Base-by-base conservation (phyloP, 2,888 invertebrate genomes). In the Ectemnius lituratus region DNA sequence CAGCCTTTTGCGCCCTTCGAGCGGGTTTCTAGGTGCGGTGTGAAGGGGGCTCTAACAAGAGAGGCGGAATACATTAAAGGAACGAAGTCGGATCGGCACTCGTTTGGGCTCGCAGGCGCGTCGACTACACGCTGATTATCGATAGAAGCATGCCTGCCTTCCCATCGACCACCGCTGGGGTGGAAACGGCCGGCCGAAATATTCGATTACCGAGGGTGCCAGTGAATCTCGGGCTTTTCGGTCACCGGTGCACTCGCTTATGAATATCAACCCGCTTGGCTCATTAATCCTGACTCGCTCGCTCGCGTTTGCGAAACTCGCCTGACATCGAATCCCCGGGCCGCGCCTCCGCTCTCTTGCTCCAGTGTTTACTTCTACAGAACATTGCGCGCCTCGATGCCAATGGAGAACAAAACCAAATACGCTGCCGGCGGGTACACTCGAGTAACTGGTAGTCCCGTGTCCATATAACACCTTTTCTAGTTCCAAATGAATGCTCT, bases 1-100 rank as follows among this genome's bases (percentile, higher is more conserved):
- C 58, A 20, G 47, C 70, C 65, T 62, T 76, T 67, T 71, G 52
- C 66, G 27, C 57, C 14, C 57, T 68, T 62, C 72, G 66, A 23
- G 62, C 11, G 60, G 23, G 27, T 27, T 28, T 56, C 78, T 67
- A 77, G 69, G 73, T 67, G 67, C 70, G 73, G 62, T 56, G 52
- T 66, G 67, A 67, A 70, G 67, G 20, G 61, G 59, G 46, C 59
- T 67, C 66, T 78, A 77, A 78, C 78, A 71, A 71, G 78, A 67
- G 73, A 70, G 73, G 73, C 73, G 78, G 73, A 70, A 73, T 67
- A 77, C 73, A 73, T 78, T 69, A 73, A 71, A 78, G 78, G 49
- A 27, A 59, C 47, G 66, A 78, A 20, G 59, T 67, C 69, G 73
- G 68, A 74, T 71, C 70, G 71, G 71, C 68, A 70, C 70, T 78